Conservation (phyloP, 2,888 invertebrate genomes). For the Scelioninae gen. 1 region DNA sequence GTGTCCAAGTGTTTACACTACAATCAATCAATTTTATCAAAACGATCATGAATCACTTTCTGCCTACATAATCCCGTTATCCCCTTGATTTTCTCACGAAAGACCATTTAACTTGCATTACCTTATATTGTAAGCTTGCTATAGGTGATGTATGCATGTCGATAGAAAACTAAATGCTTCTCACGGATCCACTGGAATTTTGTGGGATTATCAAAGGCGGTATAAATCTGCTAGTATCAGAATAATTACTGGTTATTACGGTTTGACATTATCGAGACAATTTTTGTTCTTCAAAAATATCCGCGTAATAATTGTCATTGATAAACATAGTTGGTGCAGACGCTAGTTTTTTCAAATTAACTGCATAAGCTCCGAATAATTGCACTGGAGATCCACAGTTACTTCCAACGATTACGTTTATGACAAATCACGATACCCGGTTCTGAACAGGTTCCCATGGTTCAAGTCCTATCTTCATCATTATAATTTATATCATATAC, state of each 20-base stretch:
- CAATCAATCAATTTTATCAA: conserved; percentile 65
- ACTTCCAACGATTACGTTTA: conserved; percentile 32
- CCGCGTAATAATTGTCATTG: conserved; percentile 54
- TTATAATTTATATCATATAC: conserved; percentile 66
- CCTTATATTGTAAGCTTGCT: conserved; percentile 54
- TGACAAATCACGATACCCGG: conserved; percentile 63
- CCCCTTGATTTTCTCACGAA: conserved; percentile 59
- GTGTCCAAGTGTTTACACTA: conserved; percentile 43
- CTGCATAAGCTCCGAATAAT: conserved; percentile 63
- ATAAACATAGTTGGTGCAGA: conserved; percentile 19
- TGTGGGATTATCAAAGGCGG: conserved; percentile 69
- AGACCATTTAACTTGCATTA: conserved; percentile 55
- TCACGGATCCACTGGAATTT: conserved; percentile 71
- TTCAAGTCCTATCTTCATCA: conserved; percentile 51
- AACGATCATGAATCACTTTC: conserved; percentile 60
- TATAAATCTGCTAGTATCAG: conserved; percentile 77
- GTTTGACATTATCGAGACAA: conserved; percentile 3
- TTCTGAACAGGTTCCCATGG: conserved; percentile 59
- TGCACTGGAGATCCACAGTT: conserved; percentile 48
- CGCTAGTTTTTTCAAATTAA: conserved; percentile 45
- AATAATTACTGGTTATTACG: conserved; percentile 77
- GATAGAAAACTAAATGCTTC: conserved; percentile 59
- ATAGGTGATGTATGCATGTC: conserved; percentile 31
- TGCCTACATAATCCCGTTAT: conserved; percentile 56
- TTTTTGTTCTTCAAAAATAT: conserved; percentile 7